Evolutionary conservation across 2,113 vertebrate species (phyloP), one percentile per base, ranked within the genome.

Genomic region (Rhegmatorhina hoffmannsi): DNA sequence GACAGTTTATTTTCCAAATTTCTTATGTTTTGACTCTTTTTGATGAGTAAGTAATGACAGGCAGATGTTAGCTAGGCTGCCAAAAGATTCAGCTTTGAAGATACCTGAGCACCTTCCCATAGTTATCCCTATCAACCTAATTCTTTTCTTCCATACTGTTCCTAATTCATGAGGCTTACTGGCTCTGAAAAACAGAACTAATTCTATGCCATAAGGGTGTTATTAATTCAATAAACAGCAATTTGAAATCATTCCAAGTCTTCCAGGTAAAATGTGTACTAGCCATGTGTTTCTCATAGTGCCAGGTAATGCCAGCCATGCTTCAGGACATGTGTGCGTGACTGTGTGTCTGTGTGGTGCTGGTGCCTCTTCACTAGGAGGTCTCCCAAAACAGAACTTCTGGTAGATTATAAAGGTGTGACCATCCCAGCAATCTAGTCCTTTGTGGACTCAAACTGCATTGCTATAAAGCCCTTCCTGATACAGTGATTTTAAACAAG

Each of bases 231-330:
- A 82, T 29, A 82, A 80, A 63, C 0, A 3, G 11, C 0, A 4
- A 19, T 75, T 36, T 11, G 26, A 82, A 44, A 84, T 26, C 3
- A 34, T 43, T 56, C 11, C 21, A 40, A 14, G 33, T 16, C 47
- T 69, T 88, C 7, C 44, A 77, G 70, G 38, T 19, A 53, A 56
- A 58, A 62, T 0, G 0, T 19, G 17, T 5, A 1, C 23, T 36
- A 38, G 17, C 63, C n/a, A 4, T 24, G 34, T 10, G 50, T 36
- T n/a, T 72, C 23, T 85, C 19, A 4, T 3, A 19, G 11, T 43
- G 50, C 16, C 17, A 13, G 31, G 31, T 38, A 43, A 26, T 4
- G 43, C 40, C 36, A 28, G 18, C 7, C 1, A 0, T 17, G 23
- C 11, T 33, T 55, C 43, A 31, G 52, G 72, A 5, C 15, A 40